These are phyloP conservation scores for Microcebus ravelobensis DNA, from an alignment of 2,113 vertebrate species.

Conservation along the genomic window DNA sequence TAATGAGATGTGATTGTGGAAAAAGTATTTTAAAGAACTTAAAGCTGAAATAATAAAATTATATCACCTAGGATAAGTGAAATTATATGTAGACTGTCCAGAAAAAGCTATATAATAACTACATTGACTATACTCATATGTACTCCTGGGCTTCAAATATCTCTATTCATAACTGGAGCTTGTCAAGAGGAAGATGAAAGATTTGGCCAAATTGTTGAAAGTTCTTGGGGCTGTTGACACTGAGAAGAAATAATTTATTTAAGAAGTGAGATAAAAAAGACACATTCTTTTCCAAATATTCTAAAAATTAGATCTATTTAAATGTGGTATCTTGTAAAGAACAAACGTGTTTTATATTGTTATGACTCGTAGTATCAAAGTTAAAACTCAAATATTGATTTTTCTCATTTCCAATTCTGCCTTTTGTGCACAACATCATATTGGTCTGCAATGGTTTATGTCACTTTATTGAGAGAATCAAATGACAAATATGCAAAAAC, in stretches of 20 bases:
- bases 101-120: not conserved
- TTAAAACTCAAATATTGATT: not conserved
- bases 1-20: not conserved
- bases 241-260: not conserved
- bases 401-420: not conserved
- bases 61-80: not conserved
- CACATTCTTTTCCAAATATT: not conserved
- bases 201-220: not conserved
- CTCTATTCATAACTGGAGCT: not conserved
- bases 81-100: not conserved
- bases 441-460: not conserved
- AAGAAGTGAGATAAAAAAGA: not conserved
- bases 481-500: not conserved
- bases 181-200: not conserved
- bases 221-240: not conserved
- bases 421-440: not conserved
- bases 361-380: not conserved
- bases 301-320: not conserved
- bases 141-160: not conserved
- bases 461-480: not conserved
- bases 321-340: not conserved
- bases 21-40: not conserved
- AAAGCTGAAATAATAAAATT: not conserved
- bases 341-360: not conserved
- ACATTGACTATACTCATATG: not conserved